Evolutionary conservation across 2,113 vertebrate genomes (phyloP), one percentile per base, ranked within the genome.

Genomic region (Corapipo altera): DNA sequence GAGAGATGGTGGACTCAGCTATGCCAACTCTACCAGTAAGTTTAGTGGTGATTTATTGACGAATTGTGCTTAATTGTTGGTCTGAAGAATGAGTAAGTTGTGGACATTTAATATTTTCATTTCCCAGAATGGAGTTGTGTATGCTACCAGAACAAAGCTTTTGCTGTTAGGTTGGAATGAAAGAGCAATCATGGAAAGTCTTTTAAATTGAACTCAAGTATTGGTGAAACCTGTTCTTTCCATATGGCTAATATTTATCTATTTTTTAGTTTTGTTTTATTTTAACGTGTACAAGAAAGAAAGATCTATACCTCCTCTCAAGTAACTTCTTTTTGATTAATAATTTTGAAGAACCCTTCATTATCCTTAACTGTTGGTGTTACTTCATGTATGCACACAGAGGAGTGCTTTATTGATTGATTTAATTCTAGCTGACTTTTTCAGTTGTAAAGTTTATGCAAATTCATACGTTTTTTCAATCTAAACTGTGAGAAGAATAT

Each of bases 371-470:
- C 10, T 85, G 41, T 54, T 51, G 20, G 24, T 69, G 43, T 82
- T 84, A 71, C 73, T 91, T 86, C 28, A 27, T 57, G 44, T 79
- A 65, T 77, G 54, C 32, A 84, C 73, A 89, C 28, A 81, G 95
- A 91, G 46, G 37, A 89, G 32, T 67, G 59, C 90, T 97, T 97
- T 98, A 97, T 97, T 97, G 97, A 98, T 97, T 98, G 97, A 96
- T 98, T 98, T 98, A 97, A 93, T 98, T 98, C 94, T 96, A 97
- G 95, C 91, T 97, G 95, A 97, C 93, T 97, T 98, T 98, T 98
- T 97, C 97, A 97, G 90, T 96, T 93, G 72, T 96, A 86, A 61
- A 23, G 0, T 94, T 93, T 97, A 95, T 98, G 98, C 97, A 98
- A 97, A 98, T 98, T 82, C 91, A 84, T 91, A 93, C 85, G 41